Conservation (phyloP, 1,140 invertebrate species). For the Mercenaria mercenaria region DNA sequence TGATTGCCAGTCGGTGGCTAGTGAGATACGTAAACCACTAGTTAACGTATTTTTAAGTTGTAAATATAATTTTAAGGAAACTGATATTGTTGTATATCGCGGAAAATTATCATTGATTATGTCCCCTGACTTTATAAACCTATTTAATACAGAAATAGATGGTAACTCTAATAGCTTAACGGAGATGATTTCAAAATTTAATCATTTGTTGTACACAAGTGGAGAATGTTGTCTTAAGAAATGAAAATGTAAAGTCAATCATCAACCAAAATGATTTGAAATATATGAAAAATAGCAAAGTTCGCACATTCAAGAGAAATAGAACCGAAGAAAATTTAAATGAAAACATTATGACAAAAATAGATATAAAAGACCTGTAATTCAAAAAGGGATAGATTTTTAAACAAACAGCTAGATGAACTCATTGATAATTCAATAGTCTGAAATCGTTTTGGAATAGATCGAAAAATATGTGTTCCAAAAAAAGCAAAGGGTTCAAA, state of each 20-base stretch:
- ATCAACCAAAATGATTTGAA: background rate
- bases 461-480: background rate
- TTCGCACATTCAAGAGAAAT: background rate
- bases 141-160: no score
- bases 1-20: no score
- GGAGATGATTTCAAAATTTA: no score
- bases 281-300: background rate
- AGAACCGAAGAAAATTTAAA: background rate
- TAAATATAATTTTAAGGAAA: no score
- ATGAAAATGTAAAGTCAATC: background rate
- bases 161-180: no score
- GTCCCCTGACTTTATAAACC: no score
- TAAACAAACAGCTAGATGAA: background rate
- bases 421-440: background rate
- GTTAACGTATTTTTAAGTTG: no score
- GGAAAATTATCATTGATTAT: no score
- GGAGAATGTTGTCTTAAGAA: no score
- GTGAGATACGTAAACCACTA: no score
- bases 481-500: background rate
- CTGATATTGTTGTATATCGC: no score
- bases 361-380: background rate
- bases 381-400: background rate
- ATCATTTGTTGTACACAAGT: no score
- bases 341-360: background rate
- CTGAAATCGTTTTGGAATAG: background rate